Base-by-base conservation (phyloP, 2,113 vertebrate species). In the Trematocara unimaculatum region DNA sequence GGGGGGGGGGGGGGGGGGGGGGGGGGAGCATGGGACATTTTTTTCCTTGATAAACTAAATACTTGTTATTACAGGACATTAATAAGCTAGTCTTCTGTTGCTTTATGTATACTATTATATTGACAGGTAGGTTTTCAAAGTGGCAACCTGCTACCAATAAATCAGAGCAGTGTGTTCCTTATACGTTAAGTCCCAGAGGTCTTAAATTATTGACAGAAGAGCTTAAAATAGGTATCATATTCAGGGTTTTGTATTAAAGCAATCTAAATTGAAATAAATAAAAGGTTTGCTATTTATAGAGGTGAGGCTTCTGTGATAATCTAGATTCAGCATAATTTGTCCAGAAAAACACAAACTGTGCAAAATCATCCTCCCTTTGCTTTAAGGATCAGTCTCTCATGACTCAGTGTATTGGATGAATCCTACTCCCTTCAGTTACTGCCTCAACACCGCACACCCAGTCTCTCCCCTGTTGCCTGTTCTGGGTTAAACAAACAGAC, bases 391-490 rank as follows among this genome's bases (percentile, higher is more conserved):
- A 60, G 31, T 74, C 72, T 86, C 87, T 81, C 79, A 90, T 84
- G 80, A 91, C 88, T 90, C 83, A 29, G 42, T 82, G 9, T 62
- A 53, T 77, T 54, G 70, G 88, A 84, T 92, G 35, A 89, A 82
- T 70, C 23, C 38, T 33, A 89, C 88, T 89, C 92, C 79, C 83
- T 79, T 40, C 85, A 49, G 54, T 40, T 67, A 54, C 60, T n/a
- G 17, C 79, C 85, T 79, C 77, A 84, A 18, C 78, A 90, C 81
- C 70, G 23, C 80, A 62, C 81, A 12, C 80, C 12, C 90, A 26
- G 54, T n/a, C 81, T 53, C 77, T 81, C 85, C 70, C 85, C 55
- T 78, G 3, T 83, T 38, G 35, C 38, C 79, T 79, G 83, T 29
- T 85, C 53, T 53, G 14, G 49, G 54, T 83, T 84, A 72, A 55